Evolutionary conservation across 2,113 vertebrate genomes (phyloP), one percentile per base, ranked within the genome.

Genomic region (Climacteris rufus): DNA sequence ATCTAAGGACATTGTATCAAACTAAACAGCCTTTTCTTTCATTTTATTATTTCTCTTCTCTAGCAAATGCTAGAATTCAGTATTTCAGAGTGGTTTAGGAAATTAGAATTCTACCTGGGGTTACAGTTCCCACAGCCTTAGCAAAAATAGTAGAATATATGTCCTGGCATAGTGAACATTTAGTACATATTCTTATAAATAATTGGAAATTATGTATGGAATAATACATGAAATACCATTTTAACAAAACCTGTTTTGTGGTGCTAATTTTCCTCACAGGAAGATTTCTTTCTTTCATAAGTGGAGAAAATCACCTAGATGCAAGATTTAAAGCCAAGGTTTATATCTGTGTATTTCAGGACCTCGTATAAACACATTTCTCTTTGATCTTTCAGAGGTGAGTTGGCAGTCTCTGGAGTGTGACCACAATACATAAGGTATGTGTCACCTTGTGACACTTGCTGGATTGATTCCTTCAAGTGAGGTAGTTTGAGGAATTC

Each of bases 361-460:
- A 93, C 14, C 30, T 20, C n/a, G 30, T 71, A 85, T 30, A 83
- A 96, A 94, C 40, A 57, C 23, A 65, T 61, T 79, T 93, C 40
- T 76, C 50, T 49, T 49, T 86, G 75, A 76, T 90, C 30, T 79
- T 85, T 94, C 65, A 93, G 81, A 87, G 79, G 66, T 69, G 85
- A 93, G 66, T 40, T 90, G 57, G 49, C 40, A 85, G 85, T 88
- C 70, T 63, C 90, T 83, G 75, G 92, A 90, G 92, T 93, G 88
- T 93, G 79, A 94, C 90, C 68, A 83, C 45, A 83, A 83, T 53
- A 65, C 88, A 77, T 86, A 83, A 90, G 45, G 66, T 53, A 69
- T 39, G 40, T 92, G 71, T 92, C 95, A 97, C 94, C 92, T 90
- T 83, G 50, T 95, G 95, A 90, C 90, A 88, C 68, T 88, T 80